Conservation (phyloP, 1,140 invertebrate genomes). For the Cotesia chilonis region DNA sequence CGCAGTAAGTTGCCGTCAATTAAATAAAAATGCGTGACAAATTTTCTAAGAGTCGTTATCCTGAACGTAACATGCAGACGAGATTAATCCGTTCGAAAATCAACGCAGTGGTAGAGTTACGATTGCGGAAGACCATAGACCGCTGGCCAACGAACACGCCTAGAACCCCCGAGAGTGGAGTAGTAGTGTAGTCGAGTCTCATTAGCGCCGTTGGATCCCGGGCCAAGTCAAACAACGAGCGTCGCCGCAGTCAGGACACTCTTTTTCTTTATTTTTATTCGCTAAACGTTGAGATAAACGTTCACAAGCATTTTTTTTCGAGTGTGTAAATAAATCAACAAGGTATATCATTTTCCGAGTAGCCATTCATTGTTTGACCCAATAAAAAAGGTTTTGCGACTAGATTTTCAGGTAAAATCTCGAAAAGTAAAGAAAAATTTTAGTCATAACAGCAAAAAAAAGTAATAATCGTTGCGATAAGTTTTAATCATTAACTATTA, state of each 20-base stretch:
- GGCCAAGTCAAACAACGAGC: conserved; percentile 25
- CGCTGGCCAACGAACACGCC: conserved; percentile 24
- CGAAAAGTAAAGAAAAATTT: too few species aligned
- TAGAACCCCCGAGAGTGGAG: conserved; percentile 1
- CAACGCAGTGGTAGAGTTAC: conserved; percentile 18
- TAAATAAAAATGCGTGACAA: conserved; percentile 13
- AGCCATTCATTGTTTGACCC: too few species aligned
- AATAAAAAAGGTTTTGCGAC: too few species aligned
- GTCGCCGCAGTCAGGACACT: conserved; percentile 14
- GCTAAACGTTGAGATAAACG: conserved; percentile 14
- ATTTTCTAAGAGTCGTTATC: conserved; percentile 13
- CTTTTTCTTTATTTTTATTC: conserved; percentile 8
- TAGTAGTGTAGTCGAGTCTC: conserved; percentile 21
- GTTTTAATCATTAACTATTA: too few species aligned
- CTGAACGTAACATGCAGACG: background rate
- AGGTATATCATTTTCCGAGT: background rate
- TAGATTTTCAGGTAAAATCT: too few species aligned
- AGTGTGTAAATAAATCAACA: background rate
- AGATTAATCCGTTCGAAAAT: conserved; percentile 22
- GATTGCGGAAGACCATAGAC: conserved; percentile 24
- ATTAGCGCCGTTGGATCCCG: conserved; percentile 16
- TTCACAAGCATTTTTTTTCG: background rate
- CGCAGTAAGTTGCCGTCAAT: background rate
- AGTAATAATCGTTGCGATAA: too few species aligned
- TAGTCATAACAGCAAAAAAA: too few species aligned